These are phyloP conservation scores for Conus canariensis DNA, from an alignment of 2,888 invertebrate species.

Conservation along the genomic window DNA sequence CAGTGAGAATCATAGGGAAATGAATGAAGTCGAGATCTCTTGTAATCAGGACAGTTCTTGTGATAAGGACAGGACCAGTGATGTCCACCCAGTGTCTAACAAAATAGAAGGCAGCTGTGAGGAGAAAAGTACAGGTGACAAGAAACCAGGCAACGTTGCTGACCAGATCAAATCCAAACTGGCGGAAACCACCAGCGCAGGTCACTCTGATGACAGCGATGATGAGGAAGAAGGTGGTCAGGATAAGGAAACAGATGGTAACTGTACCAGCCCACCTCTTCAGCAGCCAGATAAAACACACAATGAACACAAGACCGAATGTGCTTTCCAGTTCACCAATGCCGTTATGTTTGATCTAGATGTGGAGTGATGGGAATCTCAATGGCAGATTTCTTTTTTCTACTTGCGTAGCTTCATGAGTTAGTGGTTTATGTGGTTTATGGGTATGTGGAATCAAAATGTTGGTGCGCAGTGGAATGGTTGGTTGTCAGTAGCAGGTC, in stretches of 20 bases:
- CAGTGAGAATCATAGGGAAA: not conserved
- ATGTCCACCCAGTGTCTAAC: not conserved
- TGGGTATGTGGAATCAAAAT: too few relatives aligned
- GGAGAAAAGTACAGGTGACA: not conserved
- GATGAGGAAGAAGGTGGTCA: not conserved
- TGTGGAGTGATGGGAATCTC: conserved; percentile 57
- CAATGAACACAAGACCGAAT: conserved; percentile 69
- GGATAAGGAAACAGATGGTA: conserved; percentile 35
- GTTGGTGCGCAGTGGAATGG: too few relatives aligned
- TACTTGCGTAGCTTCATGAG: too few relatives aligned
- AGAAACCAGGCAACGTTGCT: conserved; percentile 8
- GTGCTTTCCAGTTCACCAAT: conserved; percentile 75
- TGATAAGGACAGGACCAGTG: not conserved
- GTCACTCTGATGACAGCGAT: conserved; percentile 41
- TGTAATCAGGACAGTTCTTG: not conserved
- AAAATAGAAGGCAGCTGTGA: conserved; percentile 5
- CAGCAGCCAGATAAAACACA: conserved; percentile 49
- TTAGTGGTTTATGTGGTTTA: too few relatives aligned
- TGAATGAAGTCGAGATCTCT: too few relatives aligned
- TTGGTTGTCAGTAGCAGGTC: too few relatives aligned
- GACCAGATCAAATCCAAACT: conserved; percentile 43
- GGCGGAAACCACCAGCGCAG: conserved; percentile 48
- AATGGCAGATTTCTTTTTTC: too few relatives aligned
- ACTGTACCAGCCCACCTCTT: conserved; percentile 43
- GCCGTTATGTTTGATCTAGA: conserved; percentile 76